Evolutionary conservation across 1,140 invertebrate species (phyloP).

Genomic region (Drosophila kanapiae): DNA sequence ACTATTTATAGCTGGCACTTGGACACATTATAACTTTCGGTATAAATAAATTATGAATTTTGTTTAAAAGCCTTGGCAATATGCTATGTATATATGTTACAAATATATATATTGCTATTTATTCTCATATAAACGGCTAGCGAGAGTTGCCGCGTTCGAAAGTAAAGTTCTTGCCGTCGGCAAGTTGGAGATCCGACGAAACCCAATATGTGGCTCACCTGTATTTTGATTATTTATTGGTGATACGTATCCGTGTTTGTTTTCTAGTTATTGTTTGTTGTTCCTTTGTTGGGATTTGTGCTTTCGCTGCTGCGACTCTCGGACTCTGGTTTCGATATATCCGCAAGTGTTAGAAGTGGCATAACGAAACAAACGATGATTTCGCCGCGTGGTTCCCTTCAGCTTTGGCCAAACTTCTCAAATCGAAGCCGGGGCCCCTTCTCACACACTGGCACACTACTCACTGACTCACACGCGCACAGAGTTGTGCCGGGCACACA

Average conservation of each 20-base stretch:
- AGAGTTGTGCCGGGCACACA: conserved; percentile 21
- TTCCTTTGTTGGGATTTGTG: conserved; percentile 44
- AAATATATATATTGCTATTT: not conserved
- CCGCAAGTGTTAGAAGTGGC: conserved; percentile 31
- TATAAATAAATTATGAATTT: conserved; percentile 2
- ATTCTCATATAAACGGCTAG: not conserved
- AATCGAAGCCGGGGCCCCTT: conserved; percentile 27
- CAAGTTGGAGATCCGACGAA: conserved; percentile 16
- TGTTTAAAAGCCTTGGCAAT: no score
- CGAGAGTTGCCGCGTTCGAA: not conserved
- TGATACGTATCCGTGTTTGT: conserved; percentile 59
- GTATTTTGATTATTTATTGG: conserved; percentile 55
- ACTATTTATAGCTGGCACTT: not conserved
- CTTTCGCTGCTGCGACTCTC: conserved; percentile 22
- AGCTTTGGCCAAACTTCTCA: conserved; percentile 18
- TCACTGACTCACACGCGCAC: conserved; percentile 4
- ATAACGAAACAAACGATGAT: conserved; percentile 10
- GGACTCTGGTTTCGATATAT: conserved; percentile 22
- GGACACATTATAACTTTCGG: not conserved
- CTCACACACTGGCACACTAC: conserved; percentile 17
- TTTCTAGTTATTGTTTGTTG: conserved; percentile 23
- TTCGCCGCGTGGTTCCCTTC: conserved; percentile 1
- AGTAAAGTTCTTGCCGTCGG: conserved; percentile 32
- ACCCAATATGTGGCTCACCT: conserved; percentile 39
- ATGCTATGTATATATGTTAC: no score